Evolutionary conservation across 1,140 invertebrate genomes (phyloP).

Genomic region (Galleria mellonella): DNA sequence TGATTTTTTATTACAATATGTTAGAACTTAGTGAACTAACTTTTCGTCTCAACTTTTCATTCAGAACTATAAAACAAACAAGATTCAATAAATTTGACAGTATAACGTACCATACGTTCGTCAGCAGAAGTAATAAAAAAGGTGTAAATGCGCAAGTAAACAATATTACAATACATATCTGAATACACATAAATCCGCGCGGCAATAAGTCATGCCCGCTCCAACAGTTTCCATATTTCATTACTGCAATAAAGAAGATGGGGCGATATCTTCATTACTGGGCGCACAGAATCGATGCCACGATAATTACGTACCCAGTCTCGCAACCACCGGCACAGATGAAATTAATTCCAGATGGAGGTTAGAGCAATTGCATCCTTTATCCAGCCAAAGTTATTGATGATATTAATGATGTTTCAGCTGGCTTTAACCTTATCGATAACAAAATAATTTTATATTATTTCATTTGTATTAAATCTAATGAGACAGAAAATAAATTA

Average conservation of each 20-base stretch:
- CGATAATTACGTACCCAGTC: slow-evolving; percentile 37
- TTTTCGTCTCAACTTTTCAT: too few relatives aligned
- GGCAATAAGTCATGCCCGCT: slow-evolving; percentile 26
- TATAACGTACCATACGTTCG: too few relatives aligned
- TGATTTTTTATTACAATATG: too few relatives aligned
- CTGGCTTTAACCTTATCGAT: slow-evolving; percentile 12
- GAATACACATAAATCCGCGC: slow-evolving; percentile 11
- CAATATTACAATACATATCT: not conserved
- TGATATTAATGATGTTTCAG: slow-evolving; percentile 9
- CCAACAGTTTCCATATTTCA: slow-evolving; percentile 45
- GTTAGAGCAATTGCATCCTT: slow-evolving; percentile 31
- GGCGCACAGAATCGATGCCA: slow-evolving; percentile 39
- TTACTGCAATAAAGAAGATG: slow-evolving; percentile 49
- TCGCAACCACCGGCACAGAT: slow-evolving; percentile 21
- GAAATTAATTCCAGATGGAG: slow-evolving; percentile 42
- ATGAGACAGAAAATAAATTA: too few relatives aligned
- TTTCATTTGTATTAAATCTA: too few relatives aligned
- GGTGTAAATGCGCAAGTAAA: too few relatives aligned
- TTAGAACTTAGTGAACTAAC: too few relatives aligned
- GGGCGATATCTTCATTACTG: slow-evolving; percentile 54
- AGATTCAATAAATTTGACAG: too few relatives aligned
- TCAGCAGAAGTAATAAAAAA: too few relatives aligned
- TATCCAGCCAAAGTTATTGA: slow-evolving; percentile 22
- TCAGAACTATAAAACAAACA: too few relatives aligned
- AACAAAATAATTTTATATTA: too few relatives aligned